These are phyloP conservation scores for Enteromius anoplus DNA, from an alignment of 2,797 vertebrate species.

Conservation along the genomic window DNA sequence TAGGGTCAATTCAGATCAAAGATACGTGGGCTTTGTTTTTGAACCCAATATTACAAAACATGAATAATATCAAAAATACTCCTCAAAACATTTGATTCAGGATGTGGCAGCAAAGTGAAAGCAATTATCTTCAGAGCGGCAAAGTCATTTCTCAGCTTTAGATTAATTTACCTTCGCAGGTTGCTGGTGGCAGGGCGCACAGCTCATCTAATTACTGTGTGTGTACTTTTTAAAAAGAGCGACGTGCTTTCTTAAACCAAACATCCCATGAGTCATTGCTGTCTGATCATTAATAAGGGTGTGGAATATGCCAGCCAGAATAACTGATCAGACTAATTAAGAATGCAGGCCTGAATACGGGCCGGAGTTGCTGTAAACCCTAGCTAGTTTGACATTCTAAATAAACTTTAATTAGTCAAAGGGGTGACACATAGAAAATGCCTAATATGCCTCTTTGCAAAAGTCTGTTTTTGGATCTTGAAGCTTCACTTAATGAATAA, in stretches of 20 bases:
- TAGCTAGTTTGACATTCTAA: conserved; percentile 28
- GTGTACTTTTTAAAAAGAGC: conserved; percentile 41
- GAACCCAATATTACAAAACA: neutral
- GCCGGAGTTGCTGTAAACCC: conserved; percentile 10
- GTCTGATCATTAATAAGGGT: conserved; percentile 47
- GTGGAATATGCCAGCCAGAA: conserved; percentile 35
- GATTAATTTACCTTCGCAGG: conserved; percentile 39
- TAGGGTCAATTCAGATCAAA: neutral
- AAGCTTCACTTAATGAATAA: neutral
- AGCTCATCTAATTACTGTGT: conserved; percentile 30
- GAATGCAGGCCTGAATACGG: conserved; percentile 18
- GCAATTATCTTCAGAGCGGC: conserved; percentile 32
- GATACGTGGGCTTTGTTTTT: neutral
- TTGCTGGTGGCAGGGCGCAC: conserved; percentile 9
- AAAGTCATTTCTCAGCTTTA: conserved; percentile 22
- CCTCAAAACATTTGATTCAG: conserved; percentile 27
- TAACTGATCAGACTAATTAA: conserved; percentile 55
- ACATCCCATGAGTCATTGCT: conserved; percentile 36
- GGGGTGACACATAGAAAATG: neutral
- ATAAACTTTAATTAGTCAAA: conserved; percentile 38
- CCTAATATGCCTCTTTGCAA: neutral
- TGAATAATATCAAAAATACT: neutral
- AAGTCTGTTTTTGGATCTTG: conserved; percentile 13
- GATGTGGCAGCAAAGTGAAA: conserved; percentile 21
- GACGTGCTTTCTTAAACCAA: conserved; percentile 33